Conservation (phyloP, 1,140 invertebrate species). For the Lordiphosa collinella region DNA sequence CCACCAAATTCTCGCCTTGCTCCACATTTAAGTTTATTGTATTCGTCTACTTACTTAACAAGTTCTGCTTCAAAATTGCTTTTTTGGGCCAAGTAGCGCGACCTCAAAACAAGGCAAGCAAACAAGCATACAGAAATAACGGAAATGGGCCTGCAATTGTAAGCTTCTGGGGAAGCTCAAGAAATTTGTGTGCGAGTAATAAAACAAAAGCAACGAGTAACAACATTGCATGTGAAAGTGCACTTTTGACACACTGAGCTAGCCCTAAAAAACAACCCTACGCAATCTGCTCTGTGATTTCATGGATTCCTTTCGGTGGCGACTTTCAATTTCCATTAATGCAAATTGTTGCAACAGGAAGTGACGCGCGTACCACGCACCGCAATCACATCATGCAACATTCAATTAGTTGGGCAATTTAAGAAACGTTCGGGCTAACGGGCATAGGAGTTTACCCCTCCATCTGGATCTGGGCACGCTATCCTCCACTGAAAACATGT, state of each 20-base stretch:
- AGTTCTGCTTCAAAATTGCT: conserved; percentile 24
- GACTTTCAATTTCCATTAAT: conserved; percentile 33
- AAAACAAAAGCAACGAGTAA: too few species aligned
- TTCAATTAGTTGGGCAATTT: too few species aligned
- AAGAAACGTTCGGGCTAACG: too few species aligned
- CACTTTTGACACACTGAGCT: conserved; percentile 39
- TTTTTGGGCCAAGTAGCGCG: conserved; percentile 50
- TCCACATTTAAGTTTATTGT: conserved; percentile 35
- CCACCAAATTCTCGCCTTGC: conserved; percentile 25
- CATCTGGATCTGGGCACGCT: too few species aligned
- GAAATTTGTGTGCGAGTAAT: too few species aligned
- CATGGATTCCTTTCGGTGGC: too few species aligned
- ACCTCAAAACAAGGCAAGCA: conserved; percentile 43
- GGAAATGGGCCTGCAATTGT: conserved; percentile 37
- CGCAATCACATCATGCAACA: conserved; percentile 25
- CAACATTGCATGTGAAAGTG: conserved; percentile 9
- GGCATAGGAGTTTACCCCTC: too few species aligned
- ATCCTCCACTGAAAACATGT: not conserved
- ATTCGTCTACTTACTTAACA: conserved; percentile 20
- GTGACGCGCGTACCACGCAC: conserved; percentile 47
- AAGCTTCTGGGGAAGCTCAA: conserved; percentile 10
- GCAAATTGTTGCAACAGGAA: conserved; percentile 67
- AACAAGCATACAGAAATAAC: conserved; percentile 25
- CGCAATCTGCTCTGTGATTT: too few species aligned
- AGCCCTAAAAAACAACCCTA: conserved; percentile 10